Conservation (phyloP, 2,113 vertebrate genomes). For the Gorsachius goisagi region DNA sequence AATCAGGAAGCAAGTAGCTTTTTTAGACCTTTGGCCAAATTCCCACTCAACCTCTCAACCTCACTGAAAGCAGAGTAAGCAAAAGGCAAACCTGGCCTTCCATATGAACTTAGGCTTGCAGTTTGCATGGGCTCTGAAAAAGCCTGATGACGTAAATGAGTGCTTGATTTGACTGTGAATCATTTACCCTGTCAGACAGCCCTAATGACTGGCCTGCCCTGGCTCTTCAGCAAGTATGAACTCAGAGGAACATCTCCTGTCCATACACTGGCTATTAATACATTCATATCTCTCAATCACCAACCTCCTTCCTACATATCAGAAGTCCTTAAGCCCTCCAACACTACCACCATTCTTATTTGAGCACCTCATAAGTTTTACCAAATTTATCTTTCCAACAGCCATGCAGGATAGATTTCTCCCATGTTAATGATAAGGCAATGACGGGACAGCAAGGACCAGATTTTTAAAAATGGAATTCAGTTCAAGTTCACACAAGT, state of each 20-base stretch:
- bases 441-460: not conserved
- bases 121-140: not conserved
- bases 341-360: not conserved
- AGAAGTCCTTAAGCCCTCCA: not conserved
- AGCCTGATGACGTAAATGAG: not conserved
- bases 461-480: not conserved
- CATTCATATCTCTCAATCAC: not conserved
- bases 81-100: not conserved
- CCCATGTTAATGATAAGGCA: not conserved
- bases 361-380: not conserved
- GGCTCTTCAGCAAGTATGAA: not conserved
- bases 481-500: not conserved
- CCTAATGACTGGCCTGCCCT: not conserved
- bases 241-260: not conserved
- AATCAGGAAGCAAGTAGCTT: not conserved
- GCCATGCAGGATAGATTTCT: not conserved
- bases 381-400: not conserved
- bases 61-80: not conserved
- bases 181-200: not conserved
- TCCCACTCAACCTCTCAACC: not conserved
- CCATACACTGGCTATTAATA: not conserved
- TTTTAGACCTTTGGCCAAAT: not conserved
- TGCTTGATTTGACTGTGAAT: constrained; percentile 19
- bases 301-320: rapidly evolving
- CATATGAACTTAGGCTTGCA: not conserved